Base-by-base conservation (phyloP, 2,888 invertebrate species). In the Eristalis pertinax region DNA sequence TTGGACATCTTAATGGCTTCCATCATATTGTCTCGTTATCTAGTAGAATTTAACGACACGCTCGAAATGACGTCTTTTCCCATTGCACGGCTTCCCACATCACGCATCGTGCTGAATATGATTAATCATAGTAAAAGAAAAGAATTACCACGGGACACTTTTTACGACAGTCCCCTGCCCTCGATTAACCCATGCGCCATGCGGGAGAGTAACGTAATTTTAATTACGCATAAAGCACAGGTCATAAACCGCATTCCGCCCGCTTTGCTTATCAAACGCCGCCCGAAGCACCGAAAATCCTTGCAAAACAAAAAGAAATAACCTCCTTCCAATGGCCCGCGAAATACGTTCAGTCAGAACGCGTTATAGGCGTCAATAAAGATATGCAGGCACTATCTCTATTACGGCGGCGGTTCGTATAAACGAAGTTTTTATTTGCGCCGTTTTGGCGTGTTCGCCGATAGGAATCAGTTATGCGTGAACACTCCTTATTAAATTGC, bases 401-500 rank as follows among this genome's bases (percentile, higher is more conserved):
- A 58, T 65, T 69, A 75, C 62, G 73, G 60, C 35, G 77, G 69
- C n/a, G 77, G 69, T 19, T 70, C 68, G 60, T 43, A 77, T 74
- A 85, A 82, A 72, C 76, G 35, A 67, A 60, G 35, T 50, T 62
- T 70, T 32, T 74, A 10, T 77, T n/a, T 67, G 56, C 41, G 35
- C 41, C 62, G 35, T 22, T 69, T 68, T 58, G 35, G 82, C 77
- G 77, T 82, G 78, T 78, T 78, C 35, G 22, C 50, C 15, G 86
- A 84, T 81, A 68, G 19, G 76, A 81, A 84, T 84, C 84, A 65
- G 50, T 86, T 77, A 75, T 83, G 67, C 75, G 86, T 74, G 82
- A 72, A 83, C 86, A 86, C 86, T 86, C 82, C 82, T 86, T 83
- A 86, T 86, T 83, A 86, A 83, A 83, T 67, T 70, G 86, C 67